A percentile compares a stretch with the other conserved stretches of the same genome.
phyloP scores from a whole-genome alignment of 2,113 vertebrate genomes.

The Nannospalax galili region DNA sequence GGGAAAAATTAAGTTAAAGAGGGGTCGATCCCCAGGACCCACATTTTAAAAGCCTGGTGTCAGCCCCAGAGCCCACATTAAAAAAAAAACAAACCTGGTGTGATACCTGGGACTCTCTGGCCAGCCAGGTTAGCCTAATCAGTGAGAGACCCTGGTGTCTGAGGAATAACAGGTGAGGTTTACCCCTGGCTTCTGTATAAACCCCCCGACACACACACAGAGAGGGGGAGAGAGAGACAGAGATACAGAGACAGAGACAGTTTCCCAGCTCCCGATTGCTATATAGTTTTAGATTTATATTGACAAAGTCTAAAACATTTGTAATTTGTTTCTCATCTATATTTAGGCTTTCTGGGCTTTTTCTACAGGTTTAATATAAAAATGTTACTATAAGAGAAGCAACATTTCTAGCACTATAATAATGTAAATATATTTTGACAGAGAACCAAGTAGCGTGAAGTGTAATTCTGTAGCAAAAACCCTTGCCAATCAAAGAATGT shows the following conservation, averaged over 20 bases:
- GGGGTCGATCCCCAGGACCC: neutral
- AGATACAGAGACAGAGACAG: too few relatives aligned
- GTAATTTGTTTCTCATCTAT: neutral
- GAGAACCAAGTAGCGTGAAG: neutral
- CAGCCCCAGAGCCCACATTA: too few relatives aligned
- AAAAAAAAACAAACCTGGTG: too few relatives aligned
- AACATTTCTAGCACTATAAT: neutral
- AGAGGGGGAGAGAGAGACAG: too few relatives aligned
- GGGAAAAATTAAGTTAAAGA: neutral
- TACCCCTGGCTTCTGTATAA: neutral
- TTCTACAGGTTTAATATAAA: neutral
- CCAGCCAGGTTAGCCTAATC: neutral
- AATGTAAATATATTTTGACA: neutral
- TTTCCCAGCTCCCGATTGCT: neutral
- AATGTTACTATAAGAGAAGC: neutral
- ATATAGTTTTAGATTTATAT: neutral
- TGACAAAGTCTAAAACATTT: neutral
- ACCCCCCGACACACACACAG: neutral
- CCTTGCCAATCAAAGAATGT: neutral
- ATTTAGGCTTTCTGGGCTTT: neutral
- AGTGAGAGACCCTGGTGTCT: neutral
- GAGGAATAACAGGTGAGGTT: neutral
- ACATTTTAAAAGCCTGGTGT: neutral
- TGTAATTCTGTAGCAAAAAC: neutral
- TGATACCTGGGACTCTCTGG: neutral